phyloP scores from a whole-genome alignment of 2,888 invertebrate genomes.

The Uropetala carovei region DNA sequence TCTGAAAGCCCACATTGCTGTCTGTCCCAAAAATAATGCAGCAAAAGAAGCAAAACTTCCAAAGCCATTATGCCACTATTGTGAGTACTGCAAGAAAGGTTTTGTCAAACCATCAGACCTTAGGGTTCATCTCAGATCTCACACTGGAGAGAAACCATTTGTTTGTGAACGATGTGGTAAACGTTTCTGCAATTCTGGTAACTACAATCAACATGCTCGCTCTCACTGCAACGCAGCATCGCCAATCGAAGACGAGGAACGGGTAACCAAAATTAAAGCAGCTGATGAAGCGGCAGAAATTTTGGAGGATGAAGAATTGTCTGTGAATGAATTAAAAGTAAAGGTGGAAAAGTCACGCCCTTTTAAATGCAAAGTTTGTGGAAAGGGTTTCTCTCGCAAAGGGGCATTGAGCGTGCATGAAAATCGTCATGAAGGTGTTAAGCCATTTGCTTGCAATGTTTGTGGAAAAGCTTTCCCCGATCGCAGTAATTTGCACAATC shows the following conservation, averaged over 20 bases:
- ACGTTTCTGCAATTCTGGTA: constrained; percentile 50
- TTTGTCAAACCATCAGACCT: constrained; percentile 51
- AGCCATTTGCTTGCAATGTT: constrained; percentile 67
- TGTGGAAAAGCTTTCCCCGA: constrained; percentile 68
- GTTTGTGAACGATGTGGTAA: constrained; percentile 51
- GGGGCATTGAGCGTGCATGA: constrained; percentile 68
- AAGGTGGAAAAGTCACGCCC: not conserved
- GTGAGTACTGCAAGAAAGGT: constrained; percentile 32
- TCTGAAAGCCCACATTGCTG: constrained; percentile 66
- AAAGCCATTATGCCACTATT: not conserved
- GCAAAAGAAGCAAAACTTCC: not conserved
- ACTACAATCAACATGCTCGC: constrained; percentile 51
- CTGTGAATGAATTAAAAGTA: not conserved
- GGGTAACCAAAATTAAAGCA: not conserved
- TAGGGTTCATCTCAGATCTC: constrained; percentile 65
- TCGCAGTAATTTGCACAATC: constrained; percentile 66
- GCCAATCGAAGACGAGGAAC: not conserved
- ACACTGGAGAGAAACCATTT: constrained; percentile 68
- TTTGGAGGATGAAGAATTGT: not conserved
- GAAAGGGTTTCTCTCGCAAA: constrained; percentile 68
- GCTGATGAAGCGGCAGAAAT: not conserved
- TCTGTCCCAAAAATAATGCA: constrained; percentile 23
- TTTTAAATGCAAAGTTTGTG: constrained; percentile 67
- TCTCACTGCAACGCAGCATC: constrained; percentile 42
- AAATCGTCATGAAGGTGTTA: constrained; percentile 67